These are phyloP conservation scores for Simalia tracyae DNA, from an alignment of 2,797 vertebrate genomes.

Conservation along the genomic window DNA sequence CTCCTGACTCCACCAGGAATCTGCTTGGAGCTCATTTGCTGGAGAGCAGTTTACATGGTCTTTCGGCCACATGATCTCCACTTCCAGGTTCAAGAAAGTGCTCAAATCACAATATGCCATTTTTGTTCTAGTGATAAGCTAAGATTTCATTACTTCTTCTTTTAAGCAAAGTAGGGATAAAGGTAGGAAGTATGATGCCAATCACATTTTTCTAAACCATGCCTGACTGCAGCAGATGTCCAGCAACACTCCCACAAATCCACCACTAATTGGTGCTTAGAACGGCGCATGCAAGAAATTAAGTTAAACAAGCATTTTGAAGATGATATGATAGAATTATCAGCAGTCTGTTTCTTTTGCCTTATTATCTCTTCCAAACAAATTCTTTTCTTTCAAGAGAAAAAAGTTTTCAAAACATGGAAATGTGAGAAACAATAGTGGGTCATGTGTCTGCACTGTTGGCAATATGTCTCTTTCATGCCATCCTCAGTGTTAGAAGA, in stretches of 20 bases:
- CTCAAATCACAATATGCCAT: background rate
- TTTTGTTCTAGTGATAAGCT: background rate
- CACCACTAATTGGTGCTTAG: background rate
- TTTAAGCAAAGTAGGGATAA: background rate
- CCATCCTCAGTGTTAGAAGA: background rate
- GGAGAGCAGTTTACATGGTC: too few relatives aligned
- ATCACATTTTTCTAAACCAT: background rate
- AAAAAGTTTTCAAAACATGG: background rate
- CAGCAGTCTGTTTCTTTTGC: background rate
- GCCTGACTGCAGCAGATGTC: background rate
- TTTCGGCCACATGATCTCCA: background rate
- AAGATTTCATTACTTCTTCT: background rate
- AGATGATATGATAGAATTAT: background rate
- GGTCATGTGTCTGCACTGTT: background rate
- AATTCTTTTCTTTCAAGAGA: background rate
- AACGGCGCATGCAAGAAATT: background rate
- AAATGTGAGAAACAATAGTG: background rate
- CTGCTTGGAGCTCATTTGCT: too few relatives aligned
- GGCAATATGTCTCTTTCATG: background rate
- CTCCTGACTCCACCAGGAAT: background rate
- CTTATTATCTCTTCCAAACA: background rate
- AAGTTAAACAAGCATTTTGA: background rate
- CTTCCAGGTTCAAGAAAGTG: background rate
- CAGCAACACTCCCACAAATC: background rate
- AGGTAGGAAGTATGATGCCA: background rate